phyloP scores from a whole-genome alignment of 2,113 vertebrate genomes.

The Centropus bengalensis region DNA sequence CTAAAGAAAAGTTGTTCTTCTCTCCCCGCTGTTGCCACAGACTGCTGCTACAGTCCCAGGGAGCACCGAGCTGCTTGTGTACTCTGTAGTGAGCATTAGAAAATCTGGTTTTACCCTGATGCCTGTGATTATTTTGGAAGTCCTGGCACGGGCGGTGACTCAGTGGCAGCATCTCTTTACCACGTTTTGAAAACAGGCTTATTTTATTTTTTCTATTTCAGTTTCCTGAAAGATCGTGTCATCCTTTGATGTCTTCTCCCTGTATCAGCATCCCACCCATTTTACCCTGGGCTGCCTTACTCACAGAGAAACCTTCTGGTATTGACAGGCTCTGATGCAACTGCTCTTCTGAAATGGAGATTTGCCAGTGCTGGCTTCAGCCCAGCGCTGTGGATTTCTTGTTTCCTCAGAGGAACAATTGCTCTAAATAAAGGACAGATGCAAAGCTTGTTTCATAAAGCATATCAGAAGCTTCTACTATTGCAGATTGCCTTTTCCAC shows the following conservation, averaged over 20 bases:
- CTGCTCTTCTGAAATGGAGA: conserved; percentile 47
- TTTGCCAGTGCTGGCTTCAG: background rate
- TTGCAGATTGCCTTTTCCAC: conserved; percentile 33
- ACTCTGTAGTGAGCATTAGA: background rate
- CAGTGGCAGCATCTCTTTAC: background rate
- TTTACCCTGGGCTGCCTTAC: conserved; percentile 28
- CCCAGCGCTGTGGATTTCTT: conserved; percentile 30
- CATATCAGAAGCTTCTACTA: conserved; percentile 29
- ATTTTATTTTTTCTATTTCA: conserved; percentile 47
- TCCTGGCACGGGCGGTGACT: background rate
- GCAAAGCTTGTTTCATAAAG: conserved; percentile 46
- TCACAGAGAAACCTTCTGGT: conserved; percentile 38
- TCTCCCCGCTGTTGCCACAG: background rate
- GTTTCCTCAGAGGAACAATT: conserved; percentile 33
- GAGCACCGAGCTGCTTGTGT: background rate
- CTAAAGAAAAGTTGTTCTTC: background rate
- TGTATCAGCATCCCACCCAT: conserved; percentile 44
- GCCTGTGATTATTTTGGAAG: background rate
- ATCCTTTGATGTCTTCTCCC: conserved; percentile 51
- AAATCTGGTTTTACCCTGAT: background rate
- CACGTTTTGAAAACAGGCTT: background rate
- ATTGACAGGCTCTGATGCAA: conserved; percentile 50
- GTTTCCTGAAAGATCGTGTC: conserved; percentile 23
- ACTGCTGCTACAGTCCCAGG: background rate
- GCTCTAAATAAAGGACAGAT: conserved; percentile 55